phyloP scores from a whole-genome alignment of 2,797 vertebrate genomes.

The Chelidonichthys spinosus region DNA sequence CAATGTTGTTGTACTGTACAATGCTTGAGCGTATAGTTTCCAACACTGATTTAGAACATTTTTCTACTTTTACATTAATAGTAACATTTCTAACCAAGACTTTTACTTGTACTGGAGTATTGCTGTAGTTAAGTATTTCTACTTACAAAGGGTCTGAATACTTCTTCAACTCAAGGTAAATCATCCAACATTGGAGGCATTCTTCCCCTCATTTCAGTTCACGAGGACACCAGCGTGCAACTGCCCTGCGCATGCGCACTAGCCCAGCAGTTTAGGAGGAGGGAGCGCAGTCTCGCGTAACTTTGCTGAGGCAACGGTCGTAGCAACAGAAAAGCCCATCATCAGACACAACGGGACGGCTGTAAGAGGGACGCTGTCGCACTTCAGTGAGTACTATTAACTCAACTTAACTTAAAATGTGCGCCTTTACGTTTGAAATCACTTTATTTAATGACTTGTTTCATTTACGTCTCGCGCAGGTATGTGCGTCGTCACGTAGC shows the following conservation, averaged over 20 bases:
- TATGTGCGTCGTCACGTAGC: slow-evolving; percentile 20
- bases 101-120: background rate
- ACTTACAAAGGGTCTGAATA: background rate
- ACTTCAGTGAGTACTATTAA: slow-evolving; percentile 62
- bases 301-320: slow-evolving; percentile 47
- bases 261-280: slow-evolving; percentile 25
- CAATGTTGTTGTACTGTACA: background rate
- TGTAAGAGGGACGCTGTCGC: slow-evolving; percentile 29
- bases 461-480: slow-evolving; percentile 28
- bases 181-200: background rate
- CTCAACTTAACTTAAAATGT: slow-evolving; percentile 11
- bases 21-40: background rate
- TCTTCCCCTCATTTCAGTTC: slow-evolving; percentile 53
- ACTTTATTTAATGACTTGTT: background rate
- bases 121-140: background rate
- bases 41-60: background rate
- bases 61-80: background rate
- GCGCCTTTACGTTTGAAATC: accelerated
- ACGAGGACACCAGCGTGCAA: slow-evolving; percentile 12
- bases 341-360: slow-evolving; percentile 55
- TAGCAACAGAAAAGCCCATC: slow-evolving; percentile 68
- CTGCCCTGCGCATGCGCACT: slow-evolving; percentile 51
- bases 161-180: background rate
- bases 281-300: slow-evolving; percentile 55
- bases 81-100: background rate